Conservation (phyloP, 2,888 invertebrate species). For the Drosophila limbata region DNA sequence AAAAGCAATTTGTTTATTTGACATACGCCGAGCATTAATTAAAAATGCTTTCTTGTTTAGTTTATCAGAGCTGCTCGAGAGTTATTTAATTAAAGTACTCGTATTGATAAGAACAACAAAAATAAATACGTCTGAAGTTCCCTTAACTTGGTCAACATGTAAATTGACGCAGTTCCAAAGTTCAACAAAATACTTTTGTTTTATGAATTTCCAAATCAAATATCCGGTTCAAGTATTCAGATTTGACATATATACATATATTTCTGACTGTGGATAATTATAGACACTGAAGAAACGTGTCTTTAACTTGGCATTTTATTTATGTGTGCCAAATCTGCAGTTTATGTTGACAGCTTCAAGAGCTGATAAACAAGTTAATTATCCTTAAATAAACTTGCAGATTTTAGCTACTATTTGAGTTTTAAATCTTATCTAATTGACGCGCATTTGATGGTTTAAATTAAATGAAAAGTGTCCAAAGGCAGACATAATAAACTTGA, state of each 20-base stretch:
- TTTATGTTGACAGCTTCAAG: constrained; percentile 22
- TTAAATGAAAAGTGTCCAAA: not conserved
- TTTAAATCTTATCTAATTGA: constrained; percentile 50
- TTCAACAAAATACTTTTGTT: constrained; percentile 18
- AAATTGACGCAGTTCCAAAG: constrained; percentile 54
- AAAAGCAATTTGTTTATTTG: constrained; percentile 44
- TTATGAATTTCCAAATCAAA: constrained; percentile 3
- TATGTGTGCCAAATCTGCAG: not conserved
- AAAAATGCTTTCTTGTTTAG: constrained; percentile 72
- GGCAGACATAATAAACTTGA: not conserved
- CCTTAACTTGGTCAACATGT: constrained; percentile 43
- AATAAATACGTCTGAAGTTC: constrained; percentile 9
- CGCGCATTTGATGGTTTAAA: constrained; percentile 22
- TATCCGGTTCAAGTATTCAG: constrained; percentile 1
- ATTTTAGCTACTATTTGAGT: constrained; percentile 7
- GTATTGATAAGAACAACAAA: constrained; percentile 33
- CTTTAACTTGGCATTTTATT: constrained; percentile 10
- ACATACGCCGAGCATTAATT: constrained; percentile 56
- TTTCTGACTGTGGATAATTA: not conserved
- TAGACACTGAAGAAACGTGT: not conserved
- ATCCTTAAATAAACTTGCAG: constrained; percentile 13
- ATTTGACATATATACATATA: not conserved
- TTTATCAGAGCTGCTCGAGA: constrained; percentile 36
- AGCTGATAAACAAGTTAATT: constrained; percentile 22
- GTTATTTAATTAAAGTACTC: constrained; percentile 56